These are phyloP conservation scores for Nymphalis urticae DNA, from an alignment of 2,888 invertebrate genomes.

Conservation along the genomic window DNA sequence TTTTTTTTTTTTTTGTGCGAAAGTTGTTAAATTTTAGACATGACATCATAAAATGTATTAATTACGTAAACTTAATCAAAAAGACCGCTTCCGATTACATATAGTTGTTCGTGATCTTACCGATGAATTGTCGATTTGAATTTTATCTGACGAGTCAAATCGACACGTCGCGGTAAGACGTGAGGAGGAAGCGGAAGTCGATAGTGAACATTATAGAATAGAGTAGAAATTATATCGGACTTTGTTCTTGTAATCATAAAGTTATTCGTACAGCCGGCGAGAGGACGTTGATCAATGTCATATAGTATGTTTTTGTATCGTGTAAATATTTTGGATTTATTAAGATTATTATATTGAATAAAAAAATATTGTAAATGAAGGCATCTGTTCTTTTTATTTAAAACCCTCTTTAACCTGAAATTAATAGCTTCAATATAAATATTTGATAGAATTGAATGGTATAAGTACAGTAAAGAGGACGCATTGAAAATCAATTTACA, in stretches of 20 bases:
- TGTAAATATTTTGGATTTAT: conserved; percentile 83
- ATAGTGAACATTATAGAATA: conserved; percentile 41
- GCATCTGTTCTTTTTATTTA: conserved; percentile 57
- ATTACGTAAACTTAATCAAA: conserved; percentile 5
- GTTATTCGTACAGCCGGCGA: conserved; percentile 50
- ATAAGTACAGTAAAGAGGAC: background rate
- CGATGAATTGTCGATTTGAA: background rate
- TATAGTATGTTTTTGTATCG: conserved; percentile 81
- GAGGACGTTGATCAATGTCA: conserved; percentile 69
- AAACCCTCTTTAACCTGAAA: background rate
- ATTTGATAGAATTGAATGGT: background rate
- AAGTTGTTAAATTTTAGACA: conserved; percentile 11
- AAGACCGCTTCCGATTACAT: conserved; percentile 19
- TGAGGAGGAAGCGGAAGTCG: conserved; percentile 38
- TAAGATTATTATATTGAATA: conserved; percentile 83
- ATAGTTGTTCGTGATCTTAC: background rate
- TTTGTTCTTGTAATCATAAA: conserved; percentile 43
- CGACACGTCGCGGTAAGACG: background rate
- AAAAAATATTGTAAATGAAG: conserved; percentile 80
- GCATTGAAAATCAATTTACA: background rate
- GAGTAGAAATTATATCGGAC: conserved; percentile 42
- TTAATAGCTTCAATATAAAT: too few relatives aligned
- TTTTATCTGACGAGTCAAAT: background rate
- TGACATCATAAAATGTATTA: conserved; percentile 16
- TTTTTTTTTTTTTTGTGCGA: conserved; percentile 3